Conservation (phyloP, 2,797 vertebrate genomes). For the Sparidentex hasta region DNA sequence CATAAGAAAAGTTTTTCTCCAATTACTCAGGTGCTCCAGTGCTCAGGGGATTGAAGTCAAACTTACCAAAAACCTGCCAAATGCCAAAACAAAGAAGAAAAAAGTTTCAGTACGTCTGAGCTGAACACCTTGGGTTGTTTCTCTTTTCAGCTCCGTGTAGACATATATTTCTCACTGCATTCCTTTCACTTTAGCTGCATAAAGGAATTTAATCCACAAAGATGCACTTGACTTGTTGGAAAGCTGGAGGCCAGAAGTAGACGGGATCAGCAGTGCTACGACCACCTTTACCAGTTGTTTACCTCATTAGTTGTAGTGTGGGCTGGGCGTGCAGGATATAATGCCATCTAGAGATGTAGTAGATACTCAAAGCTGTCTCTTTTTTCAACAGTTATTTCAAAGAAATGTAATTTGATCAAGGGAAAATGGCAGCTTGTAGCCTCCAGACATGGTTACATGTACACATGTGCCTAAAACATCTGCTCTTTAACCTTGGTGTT, state of each 20-base stretch:
- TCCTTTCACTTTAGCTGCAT: slow-evolving; percentile 49
- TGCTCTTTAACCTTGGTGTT: slow-evolving; percentile 43
- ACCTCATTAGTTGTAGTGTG: slow-evolving; percentile 64
- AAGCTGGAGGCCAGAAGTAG: slow-evolving; percentile 36
- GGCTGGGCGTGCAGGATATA: slow-evolving; percentile 31
- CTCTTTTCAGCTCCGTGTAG: slow-evolving; percentile 3
- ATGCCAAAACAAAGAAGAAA: background rate
- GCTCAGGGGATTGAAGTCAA: slow-evolving; percentile 14
- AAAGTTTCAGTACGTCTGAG: background rate
- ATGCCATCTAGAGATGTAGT: slow-evolving; percentile 10
- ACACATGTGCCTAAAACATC: slow-evolving; percentile 1
- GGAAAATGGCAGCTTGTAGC: background rate
- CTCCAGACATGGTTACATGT: background rate
- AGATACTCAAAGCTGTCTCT: slow-evolving; percentile 6
- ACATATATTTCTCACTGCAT: slow-evolving; percentile 46
- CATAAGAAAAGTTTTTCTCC: slow-evolving; percentile 12
- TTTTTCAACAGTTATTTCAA: background rate
- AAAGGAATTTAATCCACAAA: slow-evolving; percentile 61
- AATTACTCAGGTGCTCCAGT: slow-evolving; percentile 15
- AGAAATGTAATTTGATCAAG: background rate
- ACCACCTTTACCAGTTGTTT: slow-evolving; percentile 45
- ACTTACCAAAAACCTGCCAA: background rate
- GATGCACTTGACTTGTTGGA: slow-evolving; percentile 56
- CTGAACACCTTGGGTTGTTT: slow-evolving; percentile 13
- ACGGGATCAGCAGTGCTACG: slow-evolving; percentile 44